Base-by-base conservation (phyloP, 1,140 invertebrate species). In the Leptinotarsa lineolata region DNA sequence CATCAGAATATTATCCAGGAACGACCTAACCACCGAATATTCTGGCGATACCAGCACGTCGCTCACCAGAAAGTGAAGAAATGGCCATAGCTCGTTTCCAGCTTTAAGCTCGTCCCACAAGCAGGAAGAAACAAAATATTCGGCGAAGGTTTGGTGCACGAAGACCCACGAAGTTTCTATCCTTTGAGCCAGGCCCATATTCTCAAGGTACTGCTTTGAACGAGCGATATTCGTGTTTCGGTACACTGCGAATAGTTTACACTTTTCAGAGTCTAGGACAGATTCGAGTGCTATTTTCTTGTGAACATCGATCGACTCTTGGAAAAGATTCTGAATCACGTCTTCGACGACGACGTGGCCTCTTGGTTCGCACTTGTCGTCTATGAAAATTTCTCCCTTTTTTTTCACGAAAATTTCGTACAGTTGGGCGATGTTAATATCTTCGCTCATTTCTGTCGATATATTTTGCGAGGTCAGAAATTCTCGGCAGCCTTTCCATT, bases 221-320 rank as follows among this genome's bases (percentile, higher is more conserved):
- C 6, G 15, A 54, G n/a, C n/a, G n/a, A 16, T 18, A 54, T n/a
- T 54, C 15, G 48, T 54, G 4, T n/a, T 18, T 54, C 48, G 48
- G n/a, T 54, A 54, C 4, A 54, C 48, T 12, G 15, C 15, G 16
- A 54, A 54, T 18, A 54, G n/a, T 54, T 54, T 18, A 54, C 48
- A 54, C n/a, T 54, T 54, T 54, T 54, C 48, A 54, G 48, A 54
- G n/a, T 54, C n/a, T 54, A 54, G 16, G 48, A 54, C 15, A 54
- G 48, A 54, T 0, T 54, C 48, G 15, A 54, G n/a, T 15, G 48
- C 48, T 54, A 54, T n/a, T 18, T 54, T 54, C 16, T 54, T 54
- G n/a, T 54, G 48, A 54, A 54, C 15, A 16, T 54, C n/a, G n/a
- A 54, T 12, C 48, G 48, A n/a, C n/a, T 54, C 48, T 54, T n/a